Conservation (phyloP, 2,113 vertebrate genomes). For the Gyps fulvus region DNA sequence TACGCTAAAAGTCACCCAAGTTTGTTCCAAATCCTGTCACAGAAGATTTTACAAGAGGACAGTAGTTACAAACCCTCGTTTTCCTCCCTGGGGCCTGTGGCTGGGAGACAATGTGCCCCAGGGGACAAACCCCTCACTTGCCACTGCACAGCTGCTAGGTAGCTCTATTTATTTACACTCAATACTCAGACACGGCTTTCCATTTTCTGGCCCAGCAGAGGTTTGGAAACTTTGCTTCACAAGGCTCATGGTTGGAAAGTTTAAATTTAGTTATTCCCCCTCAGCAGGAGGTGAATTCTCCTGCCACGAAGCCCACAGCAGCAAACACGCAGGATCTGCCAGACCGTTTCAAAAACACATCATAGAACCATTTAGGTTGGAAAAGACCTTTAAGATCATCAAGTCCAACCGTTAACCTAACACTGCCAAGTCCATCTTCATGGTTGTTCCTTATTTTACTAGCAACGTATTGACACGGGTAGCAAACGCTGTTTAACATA, state of each 20-base stretch:
- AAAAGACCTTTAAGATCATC: too few species aligned
- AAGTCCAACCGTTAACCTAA: too few species aligned
- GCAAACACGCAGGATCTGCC: not conserved
- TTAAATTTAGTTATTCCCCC: conserved; percentile 65
- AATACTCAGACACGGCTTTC: conserved; percentile 35
- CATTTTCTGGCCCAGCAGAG: conserved; percentile 30
- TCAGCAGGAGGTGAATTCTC: conserved; percentile 56
- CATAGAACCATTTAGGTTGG: too few species aligned
- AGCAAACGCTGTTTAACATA: conserved; percentile 16
- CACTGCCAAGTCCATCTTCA: not conserved
- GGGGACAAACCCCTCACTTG: not conserved
- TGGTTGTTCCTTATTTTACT: conserved; percentile 7
- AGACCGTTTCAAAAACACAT: conserved; percentile 20
- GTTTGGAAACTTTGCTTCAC: conserved; percentile 57
- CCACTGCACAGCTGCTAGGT: not conserved
- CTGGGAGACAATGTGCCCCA: not conserved
- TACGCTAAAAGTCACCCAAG: not conserved
- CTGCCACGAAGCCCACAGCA: conserved; percentile 23
- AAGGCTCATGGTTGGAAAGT: conserved; percentile 44
- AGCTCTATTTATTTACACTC: conserved; percentile 32
- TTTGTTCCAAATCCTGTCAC: not conserved
- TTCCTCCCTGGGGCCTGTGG: not conserved
- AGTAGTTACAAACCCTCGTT: not conserved
- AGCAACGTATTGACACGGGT: not conserved
- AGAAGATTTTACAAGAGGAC: not conserved